Percentiles rank a stretch among this genome's conserved stretches.
phyloP scores from a whole-genome alignment of 2,113 vertebrate species.

The Brienomyrus brachyistius region DNA sequence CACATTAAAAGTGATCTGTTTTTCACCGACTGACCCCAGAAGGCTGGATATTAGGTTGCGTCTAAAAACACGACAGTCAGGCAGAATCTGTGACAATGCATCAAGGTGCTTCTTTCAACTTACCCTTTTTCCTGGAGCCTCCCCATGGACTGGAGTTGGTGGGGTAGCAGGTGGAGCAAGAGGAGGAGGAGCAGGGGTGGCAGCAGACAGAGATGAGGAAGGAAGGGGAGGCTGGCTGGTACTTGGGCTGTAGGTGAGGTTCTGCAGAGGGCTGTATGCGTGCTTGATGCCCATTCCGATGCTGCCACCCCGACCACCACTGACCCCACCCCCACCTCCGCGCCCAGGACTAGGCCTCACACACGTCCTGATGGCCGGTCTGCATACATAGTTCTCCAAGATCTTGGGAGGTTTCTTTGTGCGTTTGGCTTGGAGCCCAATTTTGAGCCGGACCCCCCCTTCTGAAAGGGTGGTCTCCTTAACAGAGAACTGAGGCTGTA shows the following conservation, averaged over 20 bases:
- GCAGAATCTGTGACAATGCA: background rate
- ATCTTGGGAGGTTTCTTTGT: slow-evolving; percentile 97
- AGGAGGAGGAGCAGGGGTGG: slow-evolving; percentile 36
- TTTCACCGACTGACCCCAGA: background rate
- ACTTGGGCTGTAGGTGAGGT: slow-evolving; percentile 38
- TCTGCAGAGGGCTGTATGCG: slow-evolving; percentile 26
- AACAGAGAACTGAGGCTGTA: slow-evolving; percentile 73
- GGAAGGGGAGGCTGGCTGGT: slow-evolving; percentile 40
- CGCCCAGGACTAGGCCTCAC: slow-evolving; percentile 57
- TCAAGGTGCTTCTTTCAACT: background rate
- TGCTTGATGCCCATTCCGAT: slow-evolving; percentile 41
- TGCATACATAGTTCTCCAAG: slow-evolving; percentile 94
- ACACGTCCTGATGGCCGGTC: slow-evolving; percentile 88
- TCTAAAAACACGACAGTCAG: background rate
- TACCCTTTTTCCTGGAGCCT: slow-evolving; percentile 13
- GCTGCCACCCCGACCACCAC: slow-evolving; percentile 38
- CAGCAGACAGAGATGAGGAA: slow-evolving; percentile 33
- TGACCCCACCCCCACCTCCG: slow-evolving; percentile 34
- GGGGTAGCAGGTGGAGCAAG: slow-evolving; percentile 22
- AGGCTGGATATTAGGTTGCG: background rate
- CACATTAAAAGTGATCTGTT: background rate
- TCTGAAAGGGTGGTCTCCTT: slow-evolving; percentile 81
- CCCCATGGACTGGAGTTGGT: background rate
- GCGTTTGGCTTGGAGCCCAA: slow-evolving; percentile 84
- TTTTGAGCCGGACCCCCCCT: slow-evolving; percentile 81